A percentile compares a stretch with the other conserved stretches of the same genome.
Evolutionary conservation across 2,888 invertebrate genomes (phyloP).

Genomic region (Gonocerus acuteangulatus): DNA sequence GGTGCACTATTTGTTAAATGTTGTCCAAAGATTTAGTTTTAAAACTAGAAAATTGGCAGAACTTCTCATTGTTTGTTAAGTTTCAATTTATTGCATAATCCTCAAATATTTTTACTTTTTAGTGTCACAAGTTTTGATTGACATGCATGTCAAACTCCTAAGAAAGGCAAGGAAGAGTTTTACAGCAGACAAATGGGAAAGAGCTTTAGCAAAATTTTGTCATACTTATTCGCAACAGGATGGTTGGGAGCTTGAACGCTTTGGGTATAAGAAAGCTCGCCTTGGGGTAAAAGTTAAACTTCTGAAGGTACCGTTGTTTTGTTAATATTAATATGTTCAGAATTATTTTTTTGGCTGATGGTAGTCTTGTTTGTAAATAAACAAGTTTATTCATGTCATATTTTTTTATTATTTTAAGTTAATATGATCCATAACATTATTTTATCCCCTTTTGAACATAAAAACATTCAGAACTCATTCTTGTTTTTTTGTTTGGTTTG

Average conservation of each 20-base stretch:
- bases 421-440: too few species aligned
- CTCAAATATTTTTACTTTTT: too few species aligned
- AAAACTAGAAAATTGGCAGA: too few species aligned
- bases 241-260: constrained; percentile 92
- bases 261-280: constrained; percentile 89
- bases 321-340: background rate
- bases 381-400: too few species aligned
- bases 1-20: too few species aligned
- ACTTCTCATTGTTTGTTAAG: too few species aligned
- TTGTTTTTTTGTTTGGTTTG: too few species aligned
- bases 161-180: constrained; percentile 77
- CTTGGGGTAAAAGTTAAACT: constrained; percentile 79
- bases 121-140: constrained; percentile 76
- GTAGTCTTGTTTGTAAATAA: background rate
- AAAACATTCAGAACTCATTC: too few species aligned
- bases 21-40: too few species aligned
- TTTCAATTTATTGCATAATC: too few species aligned
- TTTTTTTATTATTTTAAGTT: too few species aligned
- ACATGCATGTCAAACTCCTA: constrained; percentile 81
- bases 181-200: constrained; percentile 83
- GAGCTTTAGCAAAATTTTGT: constrained; percentile 80
- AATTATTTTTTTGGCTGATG: background rate
- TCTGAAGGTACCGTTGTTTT: constrained; percentile 62
- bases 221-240: constrained; percentile 83
- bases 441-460: too few species aligned